These are phyloP conservation scores for Psittacus erithacus DNA, from an alignment of 2,113 vertebrate species.

Conservation along the genomic window DNA sequence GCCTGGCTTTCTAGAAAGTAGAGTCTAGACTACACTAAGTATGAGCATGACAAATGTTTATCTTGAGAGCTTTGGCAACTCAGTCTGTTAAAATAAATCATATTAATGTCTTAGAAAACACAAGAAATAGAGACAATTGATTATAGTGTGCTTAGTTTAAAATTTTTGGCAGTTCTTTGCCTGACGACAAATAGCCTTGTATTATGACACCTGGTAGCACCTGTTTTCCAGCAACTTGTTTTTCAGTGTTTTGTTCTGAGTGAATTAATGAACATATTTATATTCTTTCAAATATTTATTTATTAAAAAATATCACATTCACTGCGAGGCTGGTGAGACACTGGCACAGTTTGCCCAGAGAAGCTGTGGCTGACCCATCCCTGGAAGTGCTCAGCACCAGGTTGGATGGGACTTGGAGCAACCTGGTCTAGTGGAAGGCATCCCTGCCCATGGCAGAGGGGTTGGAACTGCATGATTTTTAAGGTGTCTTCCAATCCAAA, in stretches of 20 bases:
- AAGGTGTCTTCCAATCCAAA: background rate
- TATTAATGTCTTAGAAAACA: background rate
- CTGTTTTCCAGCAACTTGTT: background rate
- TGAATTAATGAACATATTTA: background rate
- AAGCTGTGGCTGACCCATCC: background rate
- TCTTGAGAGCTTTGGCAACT: background rate
- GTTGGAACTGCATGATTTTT: background rate
- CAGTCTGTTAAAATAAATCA: background rate
- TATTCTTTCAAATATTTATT: background rate
- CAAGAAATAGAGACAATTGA: background rate
- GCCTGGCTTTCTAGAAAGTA: background rate
- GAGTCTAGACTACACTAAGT: background rate
- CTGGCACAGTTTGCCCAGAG: background rate
- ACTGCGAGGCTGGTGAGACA: background rate
- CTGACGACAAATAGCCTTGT: background rate
- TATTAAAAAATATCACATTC: background rate
- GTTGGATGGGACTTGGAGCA: background rate
- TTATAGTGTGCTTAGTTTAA: background rate
- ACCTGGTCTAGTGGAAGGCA: background rate
- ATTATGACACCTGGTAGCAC: background rate
- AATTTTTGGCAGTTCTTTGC: background rate
- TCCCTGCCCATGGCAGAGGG: background rate
- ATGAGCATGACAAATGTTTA: background rate
- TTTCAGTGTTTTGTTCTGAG: background rate
- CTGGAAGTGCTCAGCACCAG: background rate